Percentiles rank a stretch among this genome's conserved stretches.
Conservation (phyloP, 2,888 invertebrate species). For the Tinea semifulvella region DNA sequence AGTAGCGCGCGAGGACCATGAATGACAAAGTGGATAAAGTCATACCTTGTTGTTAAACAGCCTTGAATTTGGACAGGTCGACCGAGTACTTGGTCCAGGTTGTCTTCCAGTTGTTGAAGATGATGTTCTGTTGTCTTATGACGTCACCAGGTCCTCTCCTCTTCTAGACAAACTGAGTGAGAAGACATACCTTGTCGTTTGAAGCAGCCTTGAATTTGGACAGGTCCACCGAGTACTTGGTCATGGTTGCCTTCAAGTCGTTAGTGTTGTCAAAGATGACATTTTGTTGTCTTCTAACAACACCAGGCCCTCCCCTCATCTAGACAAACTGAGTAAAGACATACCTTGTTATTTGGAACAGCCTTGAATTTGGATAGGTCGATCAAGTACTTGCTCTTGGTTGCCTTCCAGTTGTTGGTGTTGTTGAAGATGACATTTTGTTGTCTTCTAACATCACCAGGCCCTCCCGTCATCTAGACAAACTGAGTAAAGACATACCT, state of each 20-base stretch:
- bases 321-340: not conserved
- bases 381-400: slow-evolving; percentile 33
- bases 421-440: slow-evolving; percentile 15
- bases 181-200: slow-evolving; percentile 4
- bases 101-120: slow-evolving; percentile 37
- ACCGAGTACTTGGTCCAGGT: slow-evolving; percentile 21
- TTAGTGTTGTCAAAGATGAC: slow-evolving; percentile 24
- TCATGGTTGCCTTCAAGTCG: slow-evolving; percentile 34
- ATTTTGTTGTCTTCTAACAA: not conserved
- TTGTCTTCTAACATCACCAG: not conserved
- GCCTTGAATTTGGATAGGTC: slow-evolving; percentile 51
- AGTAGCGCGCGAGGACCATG: no score
- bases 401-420: slow-evolving; percentile 40
- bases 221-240: slow-evolving; percentile 45
- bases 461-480: not conserved
- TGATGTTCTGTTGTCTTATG: not conserved
- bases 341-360: slow-evolving; percentile 21
- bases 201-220: slow-evolving; percentile 43
- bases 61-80: no score
- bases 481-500: not conserved
- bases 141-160: not conserved
- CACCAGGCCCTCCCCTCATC: slow-evolving; percentile 2
- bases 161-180: no score
- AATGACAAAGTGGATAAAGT: no score
- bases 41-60: no score